Conservation (phyloP, 2,888 invertebrate species). For the Exephanes ischioxanthus region DNA sequence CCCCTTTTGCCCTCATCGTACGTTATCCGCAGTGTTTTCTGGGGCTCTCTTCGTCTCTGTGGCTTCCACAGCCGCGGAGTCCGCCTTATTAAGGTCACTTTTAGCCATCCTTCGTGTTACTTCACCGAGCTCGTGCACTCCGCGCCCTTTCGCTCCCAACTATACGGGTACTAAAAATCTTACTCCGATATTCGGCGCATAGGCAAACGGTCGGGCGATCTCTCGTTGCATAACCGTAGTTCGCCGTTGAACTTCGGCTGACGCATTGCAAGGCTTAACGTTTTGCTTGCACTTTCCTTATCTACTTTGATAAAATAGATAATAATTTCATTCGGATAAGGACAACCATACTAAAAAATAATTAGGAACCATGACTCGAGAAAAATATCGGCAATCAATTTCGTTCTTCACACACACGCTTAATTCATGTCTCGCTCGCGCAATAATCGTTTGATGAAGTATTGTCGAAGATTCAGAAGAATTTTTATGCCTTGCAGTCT, state of each 20-base stretch:
- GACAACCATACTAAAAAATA: too few species aligned
- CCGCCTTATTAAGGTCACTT: conserved; percentile 63
- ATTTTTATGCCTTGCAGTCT: too few species aligned
- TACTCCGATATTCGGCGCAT: background rate
- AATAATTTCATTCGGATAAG: too few species aligned
- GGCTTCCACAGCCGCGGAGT: conserved; percentile 41
- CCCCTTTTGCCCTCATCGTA: conserved; percentile 35
- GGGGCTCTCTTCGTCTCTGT: conserved; percentile 37
- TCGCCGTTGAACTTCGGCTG: background rate
- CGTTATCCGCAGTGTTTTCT: conserved; percentile 49
- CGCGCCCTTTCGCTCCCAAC: conserved; percentile 27
- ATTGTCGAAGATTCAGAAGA: too few species aligned
- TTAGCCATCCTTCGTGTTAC: conserved; percentile 53
- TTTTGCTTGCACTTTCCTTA: too few species aligned
- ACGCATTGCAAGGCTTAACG: too few species aligned
- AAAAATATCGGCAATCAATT: too few species aligned
- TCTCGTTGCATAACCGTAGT: background rate
- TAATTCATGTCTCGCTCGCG: too few species aligned
- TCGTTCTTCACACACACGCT: too few species aligned
- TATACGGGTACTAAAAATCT: conserved; percentile 1
- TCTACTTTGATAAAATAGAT: too few species aligned
- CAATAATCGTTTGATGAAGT: too few species aligned
- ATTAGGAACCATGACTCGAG: too few species aligned
- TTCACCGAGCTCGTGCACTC: conserved; percentile 32
- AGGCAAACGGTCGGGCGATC: background rate